Base-by-base conservation (phyloP, 2,797 vertebrate genomes). In the Lerista edwardsae region DNA sequence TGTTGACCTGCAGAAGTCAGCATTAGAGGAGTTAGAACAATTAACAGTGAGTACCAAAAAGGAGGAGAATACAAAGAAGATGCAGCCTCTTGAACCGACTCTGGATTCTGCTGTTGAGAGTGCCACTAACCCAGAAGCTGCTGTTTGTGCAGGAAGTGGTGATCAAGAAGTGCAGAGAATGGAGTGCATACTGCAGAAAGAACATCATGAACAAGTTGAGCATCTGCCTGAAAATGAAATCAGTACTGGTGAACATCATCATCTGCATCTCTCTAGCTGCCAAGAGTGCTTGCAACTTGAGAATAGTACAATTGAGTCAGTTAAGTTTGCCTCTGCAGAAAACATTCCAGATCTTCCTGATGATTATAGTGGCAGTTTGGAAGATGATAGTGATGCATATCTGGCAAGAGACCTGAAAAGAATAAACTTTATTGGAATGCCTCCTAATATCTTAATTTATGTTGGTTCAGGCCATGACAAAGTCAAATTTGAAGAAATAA, bases 231-330 rank as follows among this genome's bases (percentile, higher is more conserved):
- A 90, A 8, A 74, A 80, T 23, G 94, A 86, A 1, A 6, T 1
- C 4, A 85, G 75, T 74, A 83, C 88, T 0, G 84, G 88, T 6
- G 96, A 97, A 6, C 96, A 95, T 19, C 95, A 95, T 61, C 97
- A 96, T 85, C 95, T 99, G 73, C 98, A 99, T 86, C 95, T 99
- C 19, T 97, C 97, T 82, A 99, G 97, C 94, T 99, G 98, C 94
- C 95, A 96, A 0, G 98, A 99, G 86, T 99, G 98, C 64, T 90
- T 98, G 93, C 96, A 98, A 85, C 95, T 99, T 12, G 98, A 99
- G 89, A 98, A 91, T 93, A 98, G 97, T 92, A 99, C 98, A 91
- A 99, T 99, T 0, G 97, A 98, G 1, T 98, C 98, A 0, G 97
- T 99, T 67, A 97, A 93, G 89, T 98, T 95, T 41, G 97, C 98